Evolutionary conservation across 1,140 invertebrate species (phyloP), one percentile per base, ranked within the genome.

Genomic region (Anagrus nilaparvatae): DNA sequence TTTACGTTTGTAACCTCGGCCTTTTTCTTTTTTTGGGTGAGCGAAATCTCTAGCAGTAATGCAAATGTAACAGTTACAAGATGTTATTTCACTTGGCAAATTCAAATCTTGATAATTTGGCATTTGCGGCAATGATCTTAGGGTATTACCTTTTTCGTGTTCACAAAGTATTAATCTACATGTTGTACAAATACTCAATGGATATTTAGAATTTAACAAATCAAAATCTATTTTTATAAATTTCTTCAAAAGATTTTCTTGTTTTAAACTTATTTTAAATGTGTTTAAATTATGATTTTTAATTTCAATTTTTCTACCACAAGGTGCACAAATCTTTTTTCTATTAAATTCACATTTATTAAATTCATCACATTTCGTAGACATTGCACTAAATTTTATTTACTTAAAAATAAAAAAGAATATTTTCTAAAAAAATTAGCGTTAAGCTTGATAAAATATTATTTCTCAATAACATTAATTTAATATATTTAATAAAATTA

Each of bases 21-120:
- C 31, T 8, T 17, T 32, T 8, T 8, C 9, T 9, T 6, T 32
- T 14, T 32, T 18, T 32, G 9, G 17, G 19, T 32, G 31, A 9
- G 16, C 12, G 3, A 2, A 18, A 18, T 9, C 3, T 17, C 4
- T 39, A 20, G n/a, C 37, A n/a, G 37, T 39, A 16, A 5, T 6
- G 28, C 37, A 39, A 27, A 39, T 17, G n/a, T 39, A 39, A 29
- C 37, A 39, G 8, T 2, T 6, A 28, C 37, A 39, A 12, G 24
- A 27, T 29, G 23, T 12, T 5, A 25, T 29, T 7, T 3, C 19
- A 12, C 14, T 24, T 14, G 7, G 21, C 17, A 39, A 19, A 16
- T 2, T 16, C 2, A 39, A 17, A 10, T 39, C 37, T 25, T 24
- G 14, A 16, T 39, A 39, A 25, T 39, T 39, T 6, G 37, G 37